phyloP scores from a whole-genome alignment of 2,797 vertebrate species.

The Threskiornis aethiopicus region DNA sequence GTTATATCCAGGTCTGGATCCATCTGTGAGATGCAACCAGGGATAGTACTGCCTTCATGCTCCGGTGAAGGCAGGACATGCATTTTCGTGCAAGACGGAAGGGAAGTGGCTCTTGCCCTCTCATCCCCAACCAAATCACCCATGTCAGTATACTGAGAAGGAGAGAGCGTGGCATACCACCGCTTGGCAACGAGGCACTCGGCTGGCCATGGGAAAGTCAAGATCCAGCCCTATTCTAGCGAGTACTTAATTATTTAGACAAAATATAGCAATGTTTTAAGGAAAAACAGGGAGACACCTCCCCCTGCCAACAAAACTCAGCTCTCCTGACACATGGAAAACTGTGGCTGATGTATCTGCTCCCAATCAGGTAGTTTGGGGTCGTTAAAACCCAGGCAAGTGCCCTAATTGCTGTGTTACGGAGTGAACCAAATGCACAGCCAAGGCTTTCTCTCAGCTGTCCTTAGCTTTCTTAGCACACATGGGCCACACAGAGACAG shows the following conservation, averaged over 20 bases:
- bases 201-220: background rate
- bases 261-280: background rate
- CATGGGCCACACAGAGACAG: background rate
- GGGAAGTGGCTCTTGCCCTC: background rate
- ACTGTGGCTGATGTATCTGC: background rate
- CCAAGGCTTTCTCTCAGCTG: background rate
- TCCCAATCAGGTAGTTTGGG: background rate
- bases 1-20: background rate
- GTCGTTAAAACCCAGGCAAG: background rate
- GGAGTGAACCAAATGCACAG: background rate
- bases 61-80: rapidly evolving
- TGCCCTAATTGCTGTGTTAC: background rate
- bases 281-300: background rate
- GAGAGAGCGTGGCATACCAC: background rate
- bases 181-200: background rate
- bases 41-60: background rate
- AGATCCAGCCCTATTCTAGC: background rate
- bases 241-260: background rate
- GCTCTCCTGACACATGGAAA: background rate
- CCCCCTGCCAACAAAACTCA: background rate
- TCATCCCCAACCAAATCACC: background rate
- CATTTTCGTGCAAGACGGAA: background rate
- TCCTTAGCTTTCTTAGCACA: background rate
- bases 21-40: background rate
- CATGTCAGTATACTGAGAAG: background rate